Evolutionary conservation across 2,888 invertebrate genomes (phyloP).

Genomic region (Brenthis daphne): DNA sequence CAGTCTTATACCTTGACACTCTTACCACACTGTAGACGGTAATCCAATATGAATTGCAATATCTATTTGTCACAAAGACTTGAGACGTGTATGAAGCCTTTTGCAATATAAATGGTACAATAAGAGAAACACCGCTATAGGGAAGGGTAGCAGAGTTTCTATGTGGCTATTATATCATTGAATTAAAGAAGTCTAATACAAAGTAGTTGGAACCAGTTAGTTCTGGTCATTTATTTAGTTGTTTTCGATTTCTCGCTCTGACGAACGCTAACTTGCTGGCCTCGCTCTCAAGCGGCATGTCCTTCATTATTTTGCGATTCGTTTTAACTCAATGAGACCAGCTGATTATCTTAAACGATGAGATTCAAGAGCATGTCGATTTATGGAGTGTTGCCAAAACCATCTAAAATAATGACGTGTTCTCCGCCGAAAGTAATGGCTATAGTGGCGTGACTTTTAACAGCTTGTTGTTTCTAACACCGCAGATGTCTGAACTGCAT

Average conservation of each 20-base stretch:
- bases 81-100: slow-evolving; percentile 38
- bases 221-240: slow-evolving; percentile 37
- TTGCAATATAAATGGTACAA: slow-evolving; percentile 37
- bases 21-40: slow-evolving; percentile 54
- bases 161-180: slow-evolving; percentile 19
- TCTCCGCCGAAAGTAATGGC: slow-evolving; percentile 21
- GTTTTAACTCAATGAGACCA: slow-evolving; percentile 24
- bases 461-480: slow-evolving; percentile 16
- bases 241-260: slow-evolving; percentile 46
- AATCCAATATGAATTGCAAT: slow-evolving; percentile 62
- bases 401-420: slow-evolving; percentile 26
- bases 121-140: slow-evolving; percentile 16
- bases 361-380: slow-evolving; percentile 25
- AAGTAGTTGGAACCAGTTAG: slow-evolving; percentile 30
- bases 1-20: slow-evolving; percentile 59
- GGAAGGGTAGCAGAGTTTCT: slow-evolving; percentile 15
- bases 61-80: slow-evolving; percentile 59
- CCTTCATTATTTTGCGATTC: slow-evolving; percentile 33
- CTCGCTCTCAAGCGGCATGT: slow-evolving; percentile 34
- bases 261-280: slow-evolving; percentile 40
- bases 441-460: slow-evolving; percentile 12
- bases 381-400: slow-evolving; percentile 33
- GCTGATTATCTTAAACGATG: slow-evolving; percentile 31
- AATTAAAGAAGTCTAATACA: slow-evolving; percentile 15
- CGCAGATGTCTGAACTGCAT: no score